These are phyloP conservation scores for Anoplius nigerrimus DNA, from an alignment of 2,888 invertebrate species.

Conservation along the genomic window DNA sequence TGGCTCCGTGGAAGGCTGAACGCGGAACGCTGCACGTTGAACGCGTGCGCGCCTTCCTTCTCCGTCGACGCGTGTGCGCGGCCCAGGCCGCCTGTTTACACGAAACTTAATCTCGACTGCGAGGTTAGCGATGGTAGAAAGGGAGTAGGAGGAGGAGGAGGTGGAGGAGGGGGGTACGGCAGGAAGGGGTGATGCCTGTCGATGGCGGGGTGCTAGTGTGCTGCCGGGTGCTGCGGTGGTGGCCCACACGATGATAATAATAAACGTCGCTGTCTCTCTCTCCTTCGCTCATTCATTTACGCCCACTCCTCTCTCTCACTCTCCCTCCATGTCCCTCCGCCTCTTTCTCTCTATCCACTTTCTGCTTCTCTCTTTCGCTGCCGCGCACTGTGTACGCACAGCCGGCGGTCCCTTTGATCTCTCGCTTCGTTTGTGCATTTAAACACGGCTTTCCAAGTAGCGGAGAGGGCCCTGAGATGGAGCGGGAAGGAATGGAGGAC, in stretches of 20 bases:
- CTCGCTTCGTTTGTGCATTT: conserved; percentile 72
- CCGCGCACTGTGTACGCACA: conserved; percentile 33
- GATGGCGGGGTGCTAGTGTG: conserved; percentile 1
- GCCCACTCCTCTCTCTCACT: conserved; percentile 20
- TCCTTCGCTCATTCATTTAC: conserved; percentile 25
- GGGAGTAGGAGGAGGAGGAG: conserved; percentile 10
- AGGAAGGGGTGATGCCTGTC: conserved; percentile 5
- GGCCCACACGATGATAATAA: conserved; percentile 63
- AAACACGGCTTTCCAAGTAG: conserved; percentile 68
- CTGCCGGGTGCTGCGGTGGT: conserved; percentile 19
- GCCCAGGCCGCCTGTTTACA: conserved; percentile 55
- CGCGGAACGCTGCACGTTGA: background rate
- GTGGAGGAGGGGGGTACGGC: too few relatives aligned
- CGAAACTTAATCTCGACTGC: conserved; percentile 62
- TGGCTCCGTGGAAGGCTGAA: background rate
- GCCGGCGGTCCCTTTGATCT: conserved; percentile 67
- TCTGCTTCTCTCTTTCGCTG: conserved; percentile 20
- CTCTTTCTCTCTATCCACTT: conserved; percentile 12
- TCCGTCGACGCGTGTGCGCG: conserved; percentile 6
- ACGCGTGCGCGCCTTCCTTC: conserved; percentile 6
- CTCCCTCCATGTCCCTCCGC: background rate
- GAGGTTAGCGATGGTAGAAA: conserved; percentile 30
- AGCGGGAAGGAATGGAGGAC: conserved; percentile 20
- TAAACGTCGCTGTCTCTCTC: conserved; percentile 57
- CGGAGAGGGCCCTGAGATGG: conserved; percentile 34